phyloP scores from a whole-genome alignment of 2,113 vertebrate species.

The Daphoenositta chrysoptera region DNA sequence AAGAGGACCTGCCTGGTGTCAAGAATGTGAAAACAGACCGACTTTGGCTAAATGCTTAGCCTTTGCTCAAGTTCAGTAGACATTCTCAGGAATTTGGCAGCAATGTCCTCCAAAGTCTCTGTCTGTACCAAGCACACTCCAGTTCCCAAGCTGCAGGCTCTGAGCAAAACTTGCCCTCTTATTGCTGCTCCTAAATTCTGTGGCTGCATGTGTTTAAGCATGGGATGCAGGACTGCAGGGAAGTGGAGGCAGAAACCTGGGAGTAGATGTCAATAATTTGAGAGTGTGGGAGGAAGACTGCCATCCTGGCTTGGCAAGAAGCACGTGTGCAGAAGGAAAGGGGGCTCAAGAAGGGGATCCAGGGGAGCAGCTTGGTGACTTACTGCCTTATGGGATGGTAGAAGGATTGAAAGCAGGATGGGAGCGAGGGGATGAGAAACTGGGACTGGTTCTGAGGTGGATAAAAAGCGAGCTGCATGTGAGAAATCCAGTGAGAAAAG shows the following conservation, averaged over 20 bases:
- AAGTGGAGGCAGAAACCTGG: neutral
- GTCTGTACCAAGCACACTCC: neutral
- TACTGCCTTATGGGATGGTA: neutral
- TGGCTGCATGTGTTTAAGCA: neutral
- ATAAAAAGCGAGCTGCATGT: neutral
- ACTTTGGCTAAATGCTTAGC: neutral
- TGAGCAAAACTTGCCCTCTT: neutral
- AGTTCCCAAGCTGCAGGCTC: neutral
- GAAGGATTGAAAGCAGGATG: neutral
- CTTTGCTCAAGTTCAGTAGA: neutral
- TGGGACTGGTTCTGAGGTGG: neutral
- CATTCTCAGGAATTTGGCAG: neutral
- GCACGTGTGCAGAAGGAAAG: accelerated
- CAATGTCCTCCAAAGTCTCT: neutral
- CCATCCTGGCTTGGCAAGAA: neutral
- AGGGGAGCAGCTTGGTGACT: neutral
- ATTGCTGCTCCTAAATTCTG: neutral
- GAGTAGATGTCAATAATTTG: neutral
- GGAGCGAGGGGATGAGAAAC: neutral
- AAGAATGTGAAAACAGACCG: neutral
- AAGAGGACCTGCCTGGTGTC: neutral
- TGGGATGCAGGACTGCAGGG: neutral
- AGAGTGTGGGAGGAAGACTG: neutral
- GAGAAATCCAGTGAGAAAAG: neutral
- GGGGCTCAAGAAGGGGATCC: neutral